Conservation (phyloP, 2,888 invertebrate species). For the Elysia crispata region DNA sequence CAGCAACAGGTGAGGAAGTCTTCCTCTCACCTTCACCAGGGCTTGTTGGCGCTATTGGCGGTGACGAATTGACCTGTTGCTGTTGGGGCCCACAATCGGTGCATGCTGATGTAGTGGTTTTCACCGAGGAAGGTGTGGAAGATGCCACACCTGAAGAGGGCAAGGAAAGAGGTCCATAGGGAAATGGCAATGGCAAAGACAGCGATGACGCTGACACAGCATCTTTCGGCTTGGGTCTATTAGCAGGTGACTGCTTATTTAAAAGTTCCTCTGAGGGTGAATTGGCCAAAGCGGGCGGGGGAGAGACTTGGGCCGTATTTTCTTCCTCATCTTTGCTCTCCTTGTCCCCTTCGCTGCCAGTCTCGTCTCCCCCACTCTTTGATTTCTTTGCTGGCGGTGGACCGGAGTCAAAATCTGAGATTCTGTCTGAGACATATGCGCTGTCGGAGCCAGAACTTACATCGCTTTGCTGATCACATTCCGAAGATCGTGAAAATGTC, state of each 20-base stretch:
- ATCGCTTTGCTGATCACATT: conserved; percentile 60
- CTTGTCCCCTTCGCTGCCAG: background rate
- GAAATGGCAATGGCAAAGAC: background rate
- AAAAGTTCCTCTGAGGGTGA: no score
- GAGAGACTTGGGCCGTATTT: no score
- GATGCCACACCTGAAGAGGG: background rate
- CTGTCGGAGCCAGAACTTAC: conserved; percentile 60
- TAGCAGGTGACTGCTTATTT: no score
- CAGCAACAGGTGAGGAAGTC: conserved; percentile 2
- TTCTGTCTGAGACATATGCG: conserved; percentile 58
- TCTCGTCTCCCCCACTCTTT: background rate
- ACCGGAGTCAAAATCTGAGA: conserved; percentile 47
- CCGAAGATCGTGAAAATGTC: conserved; percentile 49
- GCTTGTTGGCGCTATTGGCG: conserved; percentile 56
- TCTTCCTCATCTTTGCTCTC: conserved; percentile 17
- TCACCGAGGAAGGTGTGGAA: conserved; percentile 16
- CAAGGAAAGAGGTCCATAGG: background rate
- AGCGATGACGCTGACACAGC: background rate
- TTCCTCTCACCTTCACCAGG: conserved; percentile 45
- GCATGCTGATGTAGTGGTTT: conserved; percentile 9
- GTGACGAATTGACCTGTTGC: background rate
- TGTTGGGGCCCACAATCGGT: background rate
- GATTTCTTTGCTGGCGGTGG: conserved; percentile 45
- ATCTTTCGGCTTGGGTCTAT: background rate
- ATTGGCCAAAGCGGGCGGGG: no score